Evolutionary conservation across 1,140 invertebrate species (phyloP), one percentile per base, ranked within the genome.

Genomic region (Onthophagus taurus): DNA sequence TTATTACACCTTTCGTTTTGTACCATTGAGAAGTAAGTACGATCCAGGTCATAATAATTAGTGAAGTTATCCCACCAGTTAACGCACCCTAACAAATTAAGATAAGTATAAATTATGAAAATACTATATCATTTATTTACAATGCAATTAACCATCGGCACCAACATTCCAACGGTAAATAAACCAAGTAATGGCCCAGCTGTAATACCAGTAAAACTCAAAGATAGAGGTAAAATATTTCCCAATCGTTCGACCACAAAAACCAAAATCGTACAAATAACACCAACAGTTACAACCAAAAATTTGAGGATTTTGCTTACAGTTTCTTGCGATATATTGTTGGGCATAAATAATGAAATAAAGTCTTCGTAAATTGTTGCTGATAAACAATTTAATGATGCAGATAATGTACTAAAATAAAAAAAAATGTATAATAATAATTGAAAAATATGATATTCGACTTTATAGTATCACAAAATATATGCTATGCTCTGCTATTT

Each of bases 141-240:
- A n/a, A n/a, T n/a, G n/a, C n/a, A n/a, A 23, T 75, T 74, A 1
- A 75, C 76, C 58, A 75, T 74, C 0, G 78, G 78, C 49, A 78
- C 72, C n/a, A 83, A 72, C 57, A 83, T 77, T 33, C 80, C 81
- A 2, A 83, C 54, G 4, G 72, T 74, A 54, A 83, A 84, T 14
- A 80, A 52, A 2, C 78, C 80, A 0, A 83, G 58, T 11, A 79
- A 55, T 5, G 81, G 78, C 5, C 80, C 81, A 30, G 71, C 66
- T 2, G 78, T 71, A 3, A 81, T 67, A 3, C 80, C 77, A 16
- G 72, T 74, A 3, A 82, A 70, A 42, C 72, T 75, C 2, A 77
- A 65, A 2, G 75, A 70, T 2, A 80, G 66, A 59, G 79, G 69
- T 42, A 76, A 69, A 30, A 82, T 60, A 2, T 69, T 68, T 24